Base-by-base conservation (phyloP, 92 coral and sea anemone species). In the Bergia sp. region DNA sequence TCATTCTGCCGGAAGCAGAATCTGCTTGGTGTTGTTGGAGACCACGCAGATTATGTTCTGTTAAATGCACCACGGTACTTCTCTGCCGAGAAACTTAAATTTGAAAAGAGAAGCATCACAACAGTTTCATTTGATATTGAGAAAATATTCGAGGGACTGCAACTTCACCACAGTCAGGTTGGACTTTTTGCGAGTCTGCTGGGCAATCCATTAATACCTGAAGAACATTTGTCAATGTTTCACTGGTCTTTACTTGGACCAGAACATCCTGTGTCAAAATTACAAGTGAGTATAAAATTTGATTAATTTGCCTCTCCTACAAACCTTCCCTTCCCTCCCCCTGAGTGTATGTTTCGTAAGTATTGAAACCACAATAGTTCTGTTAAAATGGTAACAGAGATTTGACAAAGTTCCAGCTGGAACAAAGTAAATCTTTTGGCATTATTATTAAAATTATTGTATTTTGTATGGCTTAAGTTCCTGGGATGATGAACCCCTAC, bases 191-290 rank as follows among this genome's bases (percentile, higher is more conserved):
- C 99, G 4, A 95, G 96, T 85, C 86, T 97, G 65, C 91, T 97
- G 3, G 98, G 99, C 1, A 93, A 95, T 88, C 72, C 95, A 37
- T 93, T 97, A 89, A 94, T 97, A 58, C 96, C 99, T 49, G 99
- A 97, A 76, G 98, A 97, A 73, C 83, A 89, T 43, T 89, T 97
- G n/a, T 92, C 98, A 10, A 90, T 94, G n/a, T 97, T 97, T 82
- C 98, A 97, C 82, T 97, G 99, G 99, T 86, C 94, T 44, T 90
- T 97, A 21, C 37, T 97, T 15, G 99, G 98, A 1, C 93, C 98
- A 5, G 99, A 96, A 72, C 98, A 96, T 40, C 98, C 99, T 4
- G 86, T 96, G 80, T 94, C 95, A 40, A 93, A 95, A 73, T 74
- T 92, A 69, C 97, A 94, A 93, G 97, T 94, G 75, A 77, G 73